Base-by-base conservation (phyloP, 2,113 vertebrate genomes). In the Monarcha castaneiventris region DNA sequence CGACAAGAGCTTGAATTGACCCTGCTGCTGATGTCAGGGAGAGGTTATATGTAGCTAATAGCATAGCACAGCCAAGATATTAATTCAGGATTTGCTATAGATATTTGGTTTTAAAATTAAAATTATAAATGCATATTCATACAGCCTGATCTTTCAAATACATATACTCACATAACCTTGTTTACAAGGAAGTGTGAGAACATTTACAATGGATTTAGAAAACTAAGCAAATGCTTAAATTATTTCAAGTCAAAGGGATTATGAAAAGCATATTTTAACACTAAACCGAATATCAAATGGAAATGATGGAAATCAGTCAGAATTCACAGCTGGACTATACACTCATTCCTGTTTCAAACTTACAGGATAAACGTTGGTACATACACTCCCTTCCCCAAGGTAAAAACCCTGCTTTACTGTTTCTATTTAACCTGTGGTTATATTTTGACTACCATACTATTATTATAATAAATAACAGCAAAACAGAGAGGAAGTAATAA, bases 41-140 rank as follows among this genome's bases (percentile, higher is more conserved):
- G 39, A 74, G 48, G 43, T 86, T 84, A 27, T 23, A 64, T 5
- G 52, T 29, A 91, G 16, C 21, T 73, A 80, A 76, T 37, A 84
- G 54, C 55, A 69, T 14, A 66, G 71, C 54, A 6, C n/a, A 75
- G 35, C 25, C 13, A 58, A 88, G 46, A 35, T 18, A 51, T 44
- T 80, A 55, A 84, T 67, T 91, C 79, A 67, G 35, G 30, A 80
- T 69, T 68, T 81, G 17, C 26, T 84, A 29, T 2, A 72, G 61
- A 94, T 37, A 56, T 84, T 77, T 74, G 35, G 12, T 13, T 91
- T 89, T 81, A 80, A 95, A 90, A 90, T 81, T 77, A 67, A 68
- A 84, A 93, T 92, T n/a, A 68, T 49, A 84, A 94, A 94, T 89
- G 64, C 48, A 84, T 88, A 92, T 96, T 88, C 76, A 88, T 92